Evolutionary conservation across 2,888 invertebrate species (phyloP).

Genomic region (Conchocele bisecta): DNA sequence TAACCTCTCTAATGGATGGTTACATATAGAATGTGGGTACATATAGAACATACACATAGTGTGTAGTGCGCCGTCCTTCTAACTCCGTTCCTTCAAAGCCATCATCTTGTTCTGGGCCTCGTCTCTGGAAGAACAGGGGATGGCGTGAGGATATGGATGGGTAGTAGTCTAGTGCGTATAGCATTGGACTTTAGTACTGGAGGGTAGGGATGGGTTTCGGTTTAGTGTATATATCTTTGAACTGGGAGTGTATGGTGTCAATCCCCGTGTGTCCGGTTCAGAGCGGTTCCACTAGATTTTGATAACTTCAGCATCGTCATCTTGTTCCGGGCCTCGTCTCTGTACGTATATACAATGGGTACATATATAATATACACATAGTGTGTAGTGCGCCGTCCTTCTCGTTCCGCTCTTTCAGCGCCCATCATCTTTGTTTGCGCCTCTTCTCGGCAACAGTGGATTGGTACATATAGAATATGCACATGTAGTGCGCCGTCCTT

Average conservation of each 20-base stretch:
- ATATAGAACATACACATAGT: neutral
- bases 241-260: too few species aligned
- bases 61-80: constrained; percentile 87
- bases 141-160: too few species aligned
- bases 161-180: too few species aligned
- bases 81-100: constrained; percentile 89
- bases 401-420: constrained; percentile 89
- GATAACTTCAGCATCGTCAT: constrained; percentile 90
- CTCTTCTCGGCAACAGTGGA: constrained; percentile 81
- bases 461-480: too few species aligned
- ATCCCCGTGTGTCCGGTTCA: too few species aligned
- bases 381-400: constrained; percentile 86
- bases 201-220: too few species aligned
- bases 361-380: neutral
- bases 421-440: constrained; percentile 88
- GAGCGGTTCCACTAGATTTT: too few species aligned
- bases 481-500: constrained; percentile 87
- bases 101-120: constrained; percentile 87
- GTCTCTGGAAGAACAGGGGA: constrained; percentile 68
- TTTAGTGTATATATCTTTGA: too few species aligned
- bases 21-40: too few species aligned
- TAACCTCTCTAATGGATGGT: too few species aligned
- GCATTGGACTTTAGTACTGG: too few species aligned
- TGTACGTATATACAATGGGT: constrained; percentile 12
- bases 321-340: constrained; percentile 86